These are phyloP conservation scores for Rhodeus uyekii DNA, from an alignment of 2,797 vertebrate genomes.

Conservation along the genomic window DNA sequence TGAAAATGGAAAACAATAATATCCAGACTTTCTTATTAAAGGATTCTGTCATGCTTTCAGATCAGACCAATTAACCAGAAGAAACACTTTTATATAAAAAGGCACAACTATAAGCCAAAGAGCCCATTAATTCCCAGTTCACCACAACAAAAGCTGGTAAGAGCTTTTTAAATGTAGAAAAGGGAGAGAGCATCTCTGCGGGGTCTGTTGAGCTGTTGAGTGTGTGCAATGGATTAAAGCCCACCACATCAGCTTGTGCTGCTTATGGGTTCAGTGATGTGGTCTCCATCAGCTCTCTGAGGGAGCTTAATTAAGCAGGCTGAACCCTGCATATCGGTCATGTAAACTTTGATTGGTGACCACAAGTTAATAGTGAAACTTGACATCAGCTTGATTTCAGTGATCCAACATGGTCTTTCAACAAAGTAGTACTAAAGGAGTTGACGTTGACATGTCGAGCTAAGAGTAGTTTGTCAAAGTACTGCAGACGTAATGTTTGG, in stretches of 20 bases:
- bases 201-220: constrained; percentile 1
- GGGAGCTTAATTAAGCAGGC: constrained; percentile 31
- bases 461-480: background rate
- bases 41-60: constrained; percentile 8
- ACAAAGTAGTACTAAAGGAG: background rate
- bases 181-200: background rate
- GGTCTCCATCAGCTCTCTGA: background rate
- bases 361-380: background rate
- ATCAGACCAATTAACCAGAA: constrained; percentile 27
- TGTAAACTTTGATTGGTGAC: constrained; percentile 37
- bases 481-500: background rate
- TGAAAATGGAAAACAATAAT: constrained; percentile 9
- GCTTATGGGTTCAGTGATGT: constrained; percentile 40
- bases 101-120: constrained; percentile 21
- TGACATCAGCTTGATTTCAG: background rate
- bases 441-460: background rate
- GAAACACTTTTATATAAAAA: constrained; percentile 33
- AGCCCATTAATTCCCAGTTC: constrained; percentile 32
- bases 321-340: constrained; percentile 2
- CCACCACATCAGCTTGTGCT: constrained; percentile 1
- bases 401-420: background rate
- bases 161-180: constrained; percentile 28
- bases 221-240: background rate
- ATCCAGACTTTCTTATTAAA: constrained; percentile 32
- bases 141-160: constrained; percentile 33